phyloP scores from a whole-genome alignment of 2,888 invertebrate species.

The Pammene fasciana region DNA sequence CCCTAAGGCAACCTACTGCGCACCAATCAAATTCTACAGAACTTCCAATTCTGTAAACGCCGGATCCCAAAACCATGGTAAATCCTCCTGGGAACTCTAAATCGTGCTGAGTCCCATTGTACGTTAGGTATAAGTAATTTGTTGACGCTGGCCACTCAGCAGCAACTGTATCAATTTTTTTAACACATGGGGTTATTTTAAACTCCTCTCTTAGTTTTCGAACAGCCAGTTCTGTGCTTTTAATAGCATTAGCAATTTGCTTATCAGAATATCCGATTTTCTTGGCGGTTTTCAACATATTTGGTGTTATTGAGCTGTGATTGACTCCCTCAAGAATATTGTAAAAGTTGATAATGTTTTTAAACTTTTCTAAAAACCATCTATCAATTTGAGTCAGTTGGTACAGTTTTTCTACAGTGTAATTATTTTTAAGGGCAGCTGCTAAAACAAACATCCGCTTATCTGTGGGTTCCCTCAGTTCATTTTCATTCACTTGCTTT shows the following conservation, averaged over 20 bases:
- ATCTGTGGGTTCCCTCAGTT: constrained; percentile 96
- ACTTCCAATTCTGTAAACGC: constrained; percentile 98
- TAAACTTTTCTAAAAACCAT: constrained; percentile 98
- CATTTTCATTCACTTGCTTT: constrained; percentile 90
- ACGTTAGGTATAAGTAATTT: constrained; percentile 99
- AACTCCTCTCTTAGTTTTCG: constrained; percentile 89
- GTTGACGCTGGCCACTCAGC: constrained; percentile 99
- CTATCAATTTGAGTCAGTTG: constrained; percentile 97
- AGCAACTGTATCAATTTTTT: constrained; percentile 99
- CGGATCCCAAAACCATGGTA: constrained; percentile 96
- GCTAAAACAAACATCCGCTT: constrained; percentile 98
- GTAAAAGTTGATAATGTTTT: constrained; percentile 92
- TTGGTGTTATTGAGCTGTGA: constrained; percentile 84
- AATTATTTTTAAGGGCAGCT: constrained; percentile 93
- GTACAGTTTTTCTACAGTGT: constrained; percentile 92
- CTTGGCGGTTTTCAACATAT: constrained; percentile 91
- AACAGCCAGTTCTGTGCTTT: constrained; percentile 93
- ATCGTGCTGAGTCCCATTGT: constrained; percentile 94
- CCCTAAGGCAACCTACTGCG: constrained; percentile 97
- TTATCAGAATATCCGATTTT: constrained; percentile 98
- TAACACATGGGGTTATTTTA: constrained; percentile 93
- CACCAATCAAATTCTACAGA: constrained; percentile 99
- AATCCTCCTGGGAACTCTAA: constrained; percentile 90
- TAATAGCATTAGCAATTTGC: constrained; percentile 94
- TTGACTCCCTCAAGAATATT: constrained; percentile 86